Percentiles rank a stretch among this genome's conserved stretches.
Conservation (phyloP, 1,140 invertebrate genomes). For the Zaprionus ornatus region DNA sequence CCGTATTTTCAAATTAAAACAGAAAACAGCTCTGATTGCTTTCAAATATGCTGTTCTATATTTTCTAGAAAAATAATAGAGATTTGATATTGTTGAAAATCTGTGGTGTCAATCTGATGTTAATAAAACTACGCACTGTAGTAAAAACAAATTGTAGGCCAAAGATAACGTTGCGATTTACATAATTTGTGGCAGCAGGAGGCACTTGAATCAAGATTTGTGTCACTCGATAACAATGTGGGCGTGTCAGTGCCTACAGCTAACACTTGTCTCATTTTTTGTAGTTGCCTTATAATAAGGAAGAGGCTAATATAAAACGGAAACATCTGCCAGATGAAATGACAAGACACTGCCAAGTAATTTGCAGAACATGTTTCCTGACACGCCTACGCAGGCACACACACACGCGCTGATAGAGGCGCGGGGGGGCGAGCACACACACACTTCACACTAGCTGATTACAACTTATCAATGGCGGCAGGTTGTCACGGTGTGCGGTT, state of each 20-base stretch:
- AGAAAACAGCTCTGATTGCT: too few relatives aligned
- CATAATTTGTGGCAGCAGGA: constrained; percentile 1
- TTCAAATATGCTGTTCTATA: background rate
- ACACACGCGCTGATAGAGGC: background rate
- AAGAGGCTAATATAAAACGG: constrained; percentile 48
- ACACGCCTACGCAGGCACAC: constrained; percentile 10
- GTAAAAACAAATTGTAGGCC: background rate
- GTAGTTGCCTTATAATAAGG: constrained; percentile 34
- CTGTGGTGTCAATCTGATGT: background rate
- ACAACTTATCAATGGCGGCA: constrained; percentile 26
- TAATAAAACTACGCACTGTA: background rate
- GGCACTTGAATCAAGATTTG: constrained; percentile 56
- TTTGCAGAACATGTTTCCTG: constrained; percentile 40
- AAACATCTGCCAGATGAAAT: constrained; percentile 45
- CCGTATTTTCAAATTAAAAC: too few relatives aligned
- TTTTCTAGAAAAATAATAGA: background rate
- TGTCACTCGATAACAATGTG: constrained; percentile 51
- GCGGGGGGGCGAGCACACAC: background rate
- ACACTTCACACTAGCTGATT: constrained; percentile 27
- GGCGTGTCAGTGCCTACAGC: constrained; percentile 15
- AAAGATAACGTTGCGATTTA: constrained; percentile 30
- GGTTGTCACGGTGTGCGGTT: constrained; percentile 11
- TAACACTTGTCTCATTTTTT: constrained; percentile 1
- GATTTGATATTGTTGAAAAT: background rate
- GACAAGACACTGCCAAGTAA: constrained; percentile 45